Evolutionary conservation across 1,140 invertebrate species (phyloP), one percentile per base, ranked within the genome.

Genomic region (Phocides pigmalion): DNA sequence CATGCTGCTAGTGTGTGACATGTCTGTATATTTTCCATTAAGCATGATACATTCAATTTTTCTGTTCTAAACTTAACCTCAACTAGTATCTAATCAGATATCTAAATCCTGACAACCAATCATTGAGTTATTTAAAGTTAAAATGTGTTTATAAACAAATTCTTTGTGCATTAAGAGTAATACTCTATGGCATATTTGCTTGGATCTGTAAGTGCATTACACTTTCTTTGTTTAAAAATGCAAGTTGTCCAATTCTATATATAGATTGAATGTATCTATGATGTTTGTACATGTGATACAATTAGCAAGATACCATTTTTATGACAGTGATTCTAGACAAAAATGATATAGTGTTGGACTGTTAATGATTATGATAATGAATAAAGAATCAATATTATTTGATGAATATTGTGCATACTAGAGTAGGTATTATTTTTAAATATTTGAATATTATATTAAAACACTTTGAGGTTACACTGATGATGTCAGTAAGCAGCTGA

Each of bases 181-280:
- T 56, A 39, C 20, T 41, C 12, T 28, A 15, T 25, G 14, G 20
- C 14, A 44, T 56, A 56, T 42, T 28, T 32, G 54, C 22, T 46
- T 28, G 28, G 35, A 22, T 51, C 5, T 28, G n/a, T 28, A 32
- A 39, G 47, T 61, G 39, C 16, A 51, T 35, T 56, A 25, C 28
- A 69, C 37, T 69, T 77, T 71, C 79, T 84, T 84, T 88, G 84
- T 88, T 82, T 73, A 67, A 78, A 88, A 87, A 81, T 86, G 84
- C 84, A 89, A 88, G 81, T 86, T 78, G 79, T 81, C 54, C 51
- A 67, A 72, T 64, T 87, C 83, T 89, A 87, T 79, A 72, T 79
- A 77, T 89, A 89, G 82, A 81, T 70, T 78, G 64, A 74, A 78
- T 86, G 77, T 83, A 77, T 66, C 9, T 58, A 44, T 32, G 4